phyloP scores from a whole-genome alignment of 2,888 invertebrate species.

The Drosophila gaucha region DNA sequence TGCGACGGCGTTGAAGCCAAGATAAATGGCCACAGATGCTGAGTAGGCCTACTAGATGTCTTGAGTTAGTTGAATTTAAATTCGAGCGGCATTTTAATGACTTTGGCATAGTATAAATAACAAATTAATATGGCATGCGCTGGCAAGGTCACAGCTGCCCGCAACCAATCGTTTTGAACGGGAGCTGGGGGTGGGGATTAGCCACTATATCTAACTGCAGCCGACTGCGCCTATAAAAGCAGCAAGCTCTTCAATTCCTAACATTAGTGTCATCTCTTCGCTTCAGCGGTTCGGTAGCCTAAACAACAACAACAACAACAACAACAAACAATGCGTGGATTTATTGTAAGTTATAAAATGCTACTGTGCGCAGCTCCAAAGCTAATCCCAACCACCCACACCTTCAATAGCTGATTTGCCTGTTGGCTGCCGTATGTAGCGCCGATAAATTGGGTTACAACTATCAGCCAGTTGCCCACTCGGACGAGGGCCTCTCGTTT shows the following conservation, averaged over 20 bases:
- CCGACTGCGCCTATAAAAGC: slow-evolving; percentile 60
- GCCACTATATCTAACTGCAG: slow-evolving; percentile 20
- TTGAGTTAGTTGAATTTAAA: slow-evolving; percentile 59
- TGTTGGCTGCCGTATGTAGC: slow-evolving; percentile 63
- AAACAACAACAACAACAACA: slow-evolving; percentile 15
- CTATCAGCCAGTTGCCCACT: slow-evolving; percentile 72
- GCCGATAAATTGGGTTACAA: slow-evolving; percentile 76
- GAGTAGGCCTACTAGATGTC: slow-evolving; percentile 55
- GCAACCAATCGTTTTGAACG: slow-evolving; percentile 10
- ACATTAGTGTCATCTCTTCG: slow-evolving; percentile 61
- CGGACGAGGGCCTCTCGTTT: slow-evolving; percentile 58
- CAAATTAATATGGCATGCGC: slow-evolving; percentile 61
- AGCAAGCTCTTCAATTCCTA: slow-evolving; percentile 13
- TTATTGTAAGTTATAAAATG: slow-evolving; percentile 64
- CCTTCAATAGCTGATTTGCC: slow-evolving; percentile 59
- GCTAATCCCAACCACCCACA: slow-evolving; percentile 17
- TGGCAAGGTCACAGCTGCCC: slow-evolving; percentile 57
- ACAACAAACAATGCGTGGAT: slow-evolving; percentile 62
- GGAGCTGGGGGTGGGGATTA: slow-evolving; percentile 44
- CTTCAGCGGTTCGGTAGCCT: slow-evolving; percentile 40
- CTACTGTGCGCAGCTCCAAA: background rate
- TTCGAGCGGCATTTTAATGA: slow-evolving; percentile 65
- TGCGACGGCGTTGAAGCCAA: slow-evolving; percentile 48
- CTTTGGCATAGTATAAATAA: slow-evolving; percentile 60
- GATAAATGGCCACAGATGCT: slow-evolving; percentile 50